Evolutionary conservation across 2,888 invertebrate genomes (phyloP).

Genomic region (Atethmia centrago): DNA sequence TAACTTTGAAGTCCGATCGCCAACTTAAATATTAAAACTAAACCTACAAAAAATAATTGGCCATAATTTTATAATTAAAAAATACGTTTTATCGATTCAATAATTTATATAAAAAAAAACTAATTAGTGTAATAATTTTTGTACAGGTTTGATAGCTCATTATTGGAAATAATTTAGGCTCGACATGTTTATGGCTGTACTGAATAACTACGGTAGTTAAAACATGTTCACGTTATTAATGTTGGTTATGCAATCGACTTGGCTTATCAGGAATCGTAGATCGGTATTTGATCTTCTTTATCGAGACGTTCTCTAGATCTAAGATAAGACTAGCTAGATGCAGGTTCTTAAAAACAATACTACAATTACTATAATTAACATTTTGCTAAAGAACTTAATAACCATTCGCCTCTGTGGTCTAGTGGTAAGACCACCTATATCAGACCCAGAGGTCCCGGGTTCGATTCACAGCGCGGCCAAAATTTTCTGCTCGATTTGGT

Average conservation of each 20-base stretch:
- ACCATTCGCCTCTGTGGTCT: no score
- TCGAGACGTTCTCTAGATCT: slow-evolving; percentile 10
- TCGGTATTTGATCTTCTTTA: slow-evolving; percentile 51
- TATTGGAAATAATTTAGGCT: slow-evolving; percentile 57
- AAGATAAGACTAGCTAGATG: neutral
- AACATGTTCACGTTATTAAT: slow-evolving; percentile 43
- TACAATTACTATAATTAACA: neutral
- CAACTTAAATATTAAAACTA: slow-evolving; percentile 13
- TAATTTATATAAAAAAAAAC: slow-evolving; percentile 47
- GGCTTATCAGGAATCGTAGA: slow-evolving; percentile 41
- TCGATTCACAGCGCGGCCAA: no score
- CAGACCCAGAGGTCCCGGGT: no score
- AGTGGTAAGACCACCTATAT: no score
- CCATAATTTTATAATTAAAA: slow-evolving; percentile 44
- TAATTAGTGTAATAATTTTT: slow-evolving; percentile 56
- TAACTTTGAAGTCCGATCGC: neutral
- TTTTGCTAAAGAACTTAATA: neutral
- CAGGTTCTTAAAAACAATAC: neutral
- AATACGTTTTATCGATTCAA: slow-evolving; percentile 46
- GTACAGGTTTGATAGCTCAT: slow-evolving; percentile 54
- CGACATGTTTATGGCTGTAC: slow-evolving; percentile 55
- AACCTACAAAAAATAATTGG: slow-evolving; percentile 23
- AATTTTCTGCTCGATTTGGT: no score
- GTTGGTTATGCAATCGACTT: slow-evolving; percentile 42
- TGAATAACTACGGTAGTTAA: slow-evolving; percentile 49